Evolutionary conservation across 2,888 invertebrate species (phyloP).

Genomic region (Mimas tiliae): DNA sequence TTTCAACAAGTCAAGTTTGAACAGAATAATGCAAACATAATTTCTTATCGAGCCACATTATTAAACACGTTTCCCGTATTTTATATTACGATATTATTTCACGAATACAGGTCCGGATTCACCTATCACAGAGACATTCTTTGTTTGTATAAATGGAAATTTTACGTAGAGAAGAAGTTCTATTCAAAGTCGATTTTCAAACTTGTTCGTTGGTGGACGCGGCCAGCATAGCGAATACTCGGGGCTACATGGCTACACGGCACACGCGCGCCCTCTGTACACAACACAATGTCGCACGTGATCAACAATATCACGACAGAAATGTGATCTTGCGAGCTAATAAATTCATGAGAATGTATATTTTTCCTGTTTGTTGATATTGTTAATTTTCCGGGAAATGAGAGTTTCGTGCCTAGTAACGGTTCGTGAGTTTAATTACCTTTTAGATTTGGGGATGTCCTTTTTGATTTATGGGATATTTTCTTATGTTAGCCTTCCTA

Average conservation of each 20-base stretch:
- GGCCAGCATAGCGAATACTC: conserved; percentile 52
- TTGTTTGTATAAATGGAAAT: conserved; percentile 68
- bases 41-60: background rate
- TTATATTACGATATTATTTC: conserved; percentile 29
- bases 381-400: conserved; percentile 27
- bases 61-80: background rate
- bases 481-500: background rate
- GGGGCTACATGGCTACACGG: conserved; percentile 32
- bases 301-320: conserved; percentile 35
- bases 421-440: background rate
- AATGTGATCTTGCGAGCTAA: conserved; percentile 39
- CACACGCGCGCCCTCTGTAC: conserved; percentile 55
- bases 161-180: conserved; percentile 65
- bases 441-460: conserved; percentile 1
- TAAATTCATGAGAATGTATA: conserved; percentile 20
- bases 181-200: conserved; percentile 78
- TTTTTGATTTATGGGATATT: background rate
- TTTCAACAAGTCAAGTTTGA: background rate
- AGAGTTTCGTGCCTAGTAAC: background rate
- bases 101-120: background rate
- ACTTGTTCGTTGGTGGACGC: conserved; percentile 63
- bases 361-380: conserved; percentile 36
- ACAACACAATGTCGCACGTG: conserved; percentile 55
- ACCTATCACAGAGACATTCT: conserved; percentile 28
- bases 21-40: background rate